Conservation (phyloP, 2,113 vertebrate genomes). For the zebrafish (Danio rerio) region GRCz12tu NC_133185.1:30531001-30531500, state of each 20-base stretch:
- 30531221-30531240: not conserved
- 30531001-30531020: too few species aligned
- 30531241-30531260: not conserved
- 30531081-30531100: too few species aligned
- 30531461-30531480: constrained; percentile 29
- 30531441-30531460: constrained; percentile 28
- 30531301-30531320: constrained; percentile 38
- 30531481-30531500: constrained; percentile 9
- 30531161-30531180: not conserved
- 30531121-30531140: not conserved
- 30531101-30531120: too few species aligned
- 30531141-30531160: not conserved
- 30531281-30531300: constrained; percentile 20
- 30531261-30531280: constrained; percentile 10
- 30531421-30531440: constrained; percentile 20
- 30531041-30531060: too few species aligned
- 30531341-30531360: constrained; percentile 78
- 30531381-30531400: constrained; percentile 73
- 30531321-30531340: constrained; percentile 84
- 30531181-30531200: not conserved
- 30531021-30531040: too few species aligned
- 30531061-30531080: too few species aligned
- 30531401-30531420: constrained; percentile 8
- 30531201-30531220: not conserved
- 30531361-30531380: constrained; percentile 66